A percentile compares a stretch with the other conserved stretches of the same genome.
Evolutionary conservation across 2,113 vertebrate genomes (phyloP).

Genomic region (Taxidea taxus): DNA sequence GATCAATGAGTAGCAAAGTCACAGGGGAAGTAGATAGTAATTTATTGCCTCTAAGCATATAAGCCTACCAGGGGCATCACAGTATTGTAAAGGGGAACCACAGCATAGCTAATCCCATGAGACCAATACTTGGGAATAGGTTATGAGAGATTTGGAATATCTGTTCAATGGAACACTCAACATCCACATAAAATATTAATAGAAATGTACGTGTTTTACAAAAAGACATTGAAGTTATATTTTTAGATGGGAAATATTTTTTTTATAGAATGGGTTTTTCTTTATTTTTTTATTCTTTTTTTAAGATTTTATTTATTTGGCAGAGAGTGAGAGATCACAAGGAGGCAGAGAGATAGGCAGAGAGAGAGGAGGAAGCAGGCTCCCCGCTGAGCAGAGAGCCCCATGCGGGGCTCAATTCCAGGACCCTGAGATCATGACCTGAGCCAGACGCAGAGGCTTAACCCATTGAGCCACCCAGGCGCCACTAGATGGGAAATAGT

Average conservation of each 20-base stretch:
- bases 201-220: not conserved
- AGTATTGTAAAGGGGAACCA: not conserved
- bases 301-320: too few relatives aligned
- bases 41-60: not conserved
- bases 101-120: not conserved
- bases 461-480: too few relatives aligned
- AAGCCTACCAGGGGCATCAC: too few relatives aligned
- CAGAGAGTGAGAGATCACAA: too few relatives aligned
- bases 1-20: not conserved
- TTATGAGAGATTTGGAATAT: not conserved
- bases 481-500: not conserved
- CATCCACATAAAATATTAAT: not conserved
- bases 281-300: too few relatives aligned
- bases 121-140: not conserved
- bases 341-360: too few relatives aligned
- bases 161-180: not conserved
- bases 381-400: too few relatives aligned
- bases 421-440: too few relatives aligned
- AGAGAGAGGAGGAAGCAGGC: too few relatives aligned
- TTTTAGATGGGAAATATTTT: not conserved
- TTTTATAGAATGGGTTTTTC: too few relatives aligned
- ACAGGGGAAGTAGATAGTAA: not conserved
- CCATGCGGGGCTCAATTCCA: fast-evolving
- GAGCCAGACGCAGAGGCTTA: too few relatives aligned
- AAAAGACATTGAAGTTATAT: not conserved